Evolutionary conservation across 2,113 vertebrate species (phyloP).

Genomic region (Ailurus styani): DNA sequence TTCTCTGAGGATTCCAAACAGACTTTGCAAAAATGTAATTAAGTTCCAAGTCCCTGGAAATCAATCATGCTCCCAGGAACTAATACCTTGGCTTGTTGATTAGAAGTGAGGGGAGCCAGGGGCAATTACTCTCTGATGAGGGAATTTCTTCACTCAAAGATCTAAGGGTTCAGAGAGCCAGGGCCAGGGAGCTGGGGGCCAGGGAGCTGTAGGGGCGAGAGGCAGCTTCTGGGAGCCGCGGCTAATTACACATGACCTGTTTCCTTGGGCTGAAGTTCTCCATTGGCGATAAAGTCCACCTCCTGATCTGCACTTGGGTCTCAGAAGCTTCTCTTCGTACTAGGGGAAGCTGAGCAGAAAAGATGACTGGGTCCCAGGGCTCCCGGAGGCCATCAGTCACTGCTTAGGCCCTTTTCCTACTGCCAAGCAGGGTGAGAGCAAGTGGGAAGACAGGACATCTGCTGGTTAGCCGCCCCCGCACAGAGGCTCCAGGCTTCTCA

Average conservation of each 20-base stretch:
- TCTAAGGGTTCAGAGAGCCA: conserved; percentile 58
- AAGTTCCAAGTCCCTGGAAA: conserved; percentile 81
- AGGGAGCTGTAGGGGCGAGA: neutral
- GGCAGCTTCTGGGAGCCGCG: neutral
- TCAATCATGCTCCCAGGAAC: conserved; percentile 80
- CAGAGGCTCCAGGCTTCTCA: neutral
- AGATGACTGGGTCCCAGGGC: neutral
- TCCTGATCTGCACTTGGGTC: neutral
- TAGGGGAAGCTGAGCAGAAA: neutral
- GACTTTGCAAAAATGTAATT: conserved; percentile 80
- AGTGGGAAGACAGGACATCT: neutral
- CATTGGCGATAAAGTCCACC: neutral
- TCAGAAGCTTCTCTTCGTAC: neutral
- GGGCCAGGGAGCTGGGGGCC: neutral
- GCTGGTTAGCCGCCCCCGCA: neutral
- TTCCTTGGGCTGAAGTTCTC: conserved; percentile 59
- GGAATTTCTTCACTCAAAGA: conserved; percentile 65
- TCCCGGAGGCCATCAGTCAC: neutral
- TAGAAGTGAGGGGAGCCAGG: conserved; percentile 73
- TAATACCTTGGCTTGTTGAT: conserved; percentile 79
- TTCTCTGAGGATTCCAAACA: conserved; percentile 77
- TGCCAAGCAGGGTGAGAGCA: neutral
- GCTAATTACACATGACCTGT: conserved; percentile 72
- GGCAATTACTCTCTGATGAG: conserved; percentile 73
- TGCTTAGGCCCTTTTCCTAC: neutral